phyloP scores from a whole-genome alignment of 2,888 invertebrate genomes.

The Notodonta dromedarius region DNA sequence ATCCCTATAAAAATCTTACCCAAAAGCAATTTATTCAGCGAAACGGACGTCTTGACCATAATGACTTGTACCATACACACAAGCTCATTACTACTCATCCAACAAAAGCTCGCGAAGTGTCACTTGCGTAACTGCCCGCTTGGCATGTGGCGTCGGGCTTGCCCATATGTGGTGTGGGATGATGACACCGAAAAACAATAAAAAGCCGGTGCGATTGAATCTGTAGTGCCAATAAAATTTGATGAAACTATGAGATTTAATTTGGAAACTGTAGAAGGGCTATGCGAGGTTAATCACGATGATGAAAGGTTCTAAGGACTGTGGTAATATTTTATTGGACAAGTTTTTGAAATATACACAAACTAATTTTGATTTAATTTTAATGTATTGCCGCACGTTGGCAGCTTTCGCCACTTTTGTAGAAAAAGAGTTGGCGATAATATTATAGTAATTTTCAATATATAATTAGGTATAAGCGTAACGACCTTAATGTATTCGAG shows the following conservation, averaged over 20 bases:
- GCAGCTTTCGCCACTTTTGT: no score
- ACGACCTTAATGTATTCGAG: no score
- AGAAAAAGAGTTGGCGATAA: no score
- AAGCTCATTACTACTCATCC: conserved; percentile 22
- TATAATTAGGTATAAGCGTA: no score
- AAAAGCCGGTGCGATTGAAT: conserved; percentile 39
- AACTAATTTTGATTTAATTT: no score
- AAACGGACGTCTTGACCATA: conserved; percentile 30
- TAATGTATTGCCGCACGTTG: no score
- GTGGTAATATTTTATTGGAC: neutral
- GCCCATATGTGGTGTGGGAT: conserved; percentile 21
- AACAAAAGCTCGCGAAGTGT: conserved; percentile 16
- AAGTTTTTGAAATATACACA: no score
- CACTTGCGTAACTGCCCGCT: neutral
- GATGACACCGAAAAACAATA: conserved; percentile 39
- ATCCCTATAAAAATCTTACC: conserved; percentile 6
- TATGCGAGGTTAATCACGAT: neutral
- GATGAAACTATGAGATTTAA: neutral
- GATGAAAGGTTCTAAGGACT: neutral
- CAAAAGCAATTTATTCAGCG: conserved; percentile 16
- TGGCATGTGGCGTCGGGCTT: conserved; percentile 16
- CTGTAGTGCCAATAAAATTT: conserved; percentile 6
- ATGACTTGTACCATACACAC: conserved; percentile 19
- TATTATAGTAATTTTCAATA: no score
- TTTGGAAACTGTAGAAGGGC: neutral